phyloP scores from a whole-genome alignment of 1,140 invertebrate species.

The Drosophila guanche region DNA sequence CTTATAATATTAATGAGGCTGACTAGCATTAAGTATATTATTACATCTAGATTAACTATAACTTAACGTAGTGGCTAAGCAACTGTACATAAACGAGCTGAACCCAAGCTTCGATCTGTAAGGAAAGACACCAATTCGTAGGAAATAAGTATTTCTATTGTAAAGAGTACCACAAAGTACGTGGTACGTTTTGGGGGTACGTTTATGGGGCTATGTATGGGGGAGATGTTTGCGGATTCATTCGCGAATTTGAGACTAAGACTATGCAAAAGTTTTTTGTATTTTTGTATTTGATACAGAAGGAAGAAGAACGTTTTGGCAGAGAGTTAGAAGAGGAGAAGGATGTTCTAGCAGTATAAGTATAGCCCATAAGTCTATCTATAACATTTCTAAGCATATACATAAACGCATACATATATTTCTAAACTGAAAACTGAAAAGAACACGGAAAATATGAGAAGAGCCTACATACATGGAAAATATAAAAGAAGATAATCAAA shows the following conservation, averaged over 20 bases:
- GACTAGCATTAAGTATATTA: constrained; percentile 67
- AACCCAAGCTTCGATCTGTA: constrained; percentile 46
- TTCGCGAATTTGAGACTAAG: constrained; percentile 73
- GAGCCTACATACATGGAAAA: constrained; percentile 77
- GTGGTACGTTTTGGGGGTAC: neutral
- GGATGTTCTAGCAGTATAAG: constrained; percentile 47
- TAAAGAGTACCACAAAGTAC: neutral
- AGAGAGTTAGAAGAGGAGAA: constrained; percentile 21
- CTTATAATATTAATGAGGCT: constrained; percentile 80
- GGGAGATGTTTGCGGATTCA: constrained; percentile 9
- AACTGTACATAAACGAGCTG: constrained; percentile 33
- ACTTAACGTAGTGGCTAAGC: constrained; percentile 22
- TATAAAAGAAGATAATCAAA: constrained; percentile 82
- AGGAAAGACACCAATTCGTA: constrained; percentile 78
- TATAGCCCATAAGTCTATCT: constrained; percentile 42
- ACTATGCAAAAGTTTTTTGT: constrained; percentile 74
- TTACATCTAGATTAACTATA: constrained; percentile 28
- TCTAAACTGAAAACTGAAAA: constrained; percentile 56
- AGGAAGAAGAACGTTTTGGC: constrained; percentile 35
- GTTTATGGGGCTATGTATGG: constrained; percentile 23
- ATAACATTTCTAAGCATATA: constrained; percentile 51
- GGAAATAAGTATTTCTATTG: constrained; percentile 63
- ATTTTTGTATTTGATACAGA: constrained; percentile 79
- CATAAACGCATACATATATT: constrained; percentile 54
- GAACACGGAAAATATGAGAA: constrained; percentile 44